phyloP scores from a whole-genome alignment of 2,797 vertebrate genomes.

The Spinus pinus region DNA sequence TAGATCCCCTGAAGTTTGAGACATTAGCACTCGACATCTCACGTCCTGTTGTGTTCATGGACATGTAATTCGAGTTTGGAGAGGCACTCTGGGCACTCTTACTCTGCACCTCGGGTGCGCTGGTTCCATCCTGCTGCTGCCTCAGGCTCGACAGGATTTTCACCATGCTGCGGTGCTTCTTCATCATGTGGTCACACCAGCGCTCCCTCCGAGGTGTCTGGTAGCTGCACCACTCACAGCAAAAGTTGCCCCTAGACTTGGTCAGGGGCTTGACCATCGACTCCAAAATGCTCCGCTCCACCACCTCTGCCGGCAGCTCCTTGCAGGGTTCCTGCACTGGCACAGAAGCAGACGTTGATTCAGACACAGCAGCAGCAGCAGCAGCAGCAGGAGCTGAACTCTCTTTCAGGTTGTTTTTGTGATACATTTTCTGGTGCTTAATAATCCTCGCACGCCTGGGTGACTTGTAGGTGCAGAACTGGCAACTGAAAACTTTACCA shows the following conservation, averaged over 20 bases:
- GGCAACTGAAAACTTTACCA: constrained; percentile 94
- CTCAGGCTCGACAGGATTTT: constrained; percentile 88
- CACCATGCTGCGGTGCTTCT: constrained; percentile 95
- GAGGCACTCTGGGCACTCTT: constrained; percentile 82
- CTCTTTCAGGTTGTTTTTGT: constrained; percentile 82
- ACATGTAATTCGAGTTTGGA: constrained; percentile 79
- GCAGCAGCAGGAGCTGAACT: constrained; percentile 67
- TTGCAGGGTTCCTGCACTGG: constrained; percentile 81
- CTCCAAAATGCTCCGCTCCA: constrained; percentile 71
- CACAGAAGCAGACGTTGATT: constrained; percentile 72
- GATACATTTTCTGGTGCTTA: constrained; percentile 97
- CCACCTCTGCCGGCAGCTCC: constrained; percentile 80
- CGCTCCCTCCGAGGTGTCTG: constrained; percentile 90
- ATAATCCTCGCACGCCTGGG: constrained; percentile 90
- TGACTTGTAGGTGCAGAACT: constrained; percentile 96
- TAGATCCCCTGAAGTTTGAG: constrained; percentile 75
- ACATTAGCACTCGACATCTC: constrained; percentile 76
- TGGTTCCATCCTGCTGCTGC: constrained; percentile 81
- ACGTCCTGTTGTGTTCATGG: constrained; percentile 74
- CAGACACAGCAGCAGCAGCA: constrained; percentile 71
- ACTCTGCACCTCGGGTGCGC: constrained; percentile 80
- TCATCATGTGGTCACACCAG: constrained; percentile 96
- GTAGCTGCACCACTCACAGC: constrained; percentile 97
- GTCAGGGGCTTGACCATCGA: constrained; percentile 82
- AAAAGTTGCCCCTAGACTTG: constrained; percentile 86